Evolutionary conservation across 2,888 invertebrate genomes (phyloP), one percentile per base, ranked within the genome.

Genomic region (Danaus chrysippus): DNA sequence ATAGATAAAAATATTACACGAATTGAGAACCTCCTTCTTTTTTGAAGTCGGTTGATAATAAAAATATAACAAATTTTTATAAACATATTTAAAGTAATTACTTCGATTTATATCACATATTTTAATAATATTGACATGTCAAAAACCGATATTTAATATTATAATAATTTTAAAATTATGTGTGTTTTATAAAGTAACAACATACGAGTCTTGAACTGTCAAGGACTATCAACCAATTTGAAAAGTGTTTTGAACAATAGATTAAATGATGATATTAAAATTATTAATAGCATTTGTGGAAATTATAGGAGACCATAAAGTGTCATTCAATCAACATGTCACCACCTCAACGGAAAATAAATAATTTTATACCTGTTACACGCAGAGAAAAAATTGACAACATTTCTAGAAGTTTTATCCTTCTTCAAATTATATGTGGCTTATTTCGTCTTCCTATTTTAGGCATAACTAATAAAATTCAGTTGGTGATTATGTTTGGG

Each of bases 401-500:
- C 10, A 41, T 60, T n/a, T 62, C 62, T 1, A 64, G 64, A 49
- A n/a, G 56, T 1, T 70, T 68, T 23, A 67, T 73, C 9, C 41
- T 65, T 17, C 6, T 49, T 3, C 62, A 58, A 56, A 56, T 64
- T 8, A 6, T 67, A 8, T 23, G 68, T 10, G 73, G 73, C 9
- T 54, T 67, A 11, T 68, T 70, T 58, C 61, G 73, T 42, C n/a
- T 69, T 9, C 49, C 67, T 1, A 34, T 73, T 19, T 15, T 72
- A 8, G 57, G 65, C 1, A 57, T 61, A 17, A 49, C 62, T 3
- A 68, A 61, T 19, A 57, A 10, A 8, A 41, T 59, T 42, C 63
- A 42, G 6, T 49, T 60, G 8, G 12, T 67, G 11, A 10, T 65
- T 3, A 62, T 62, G 46, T 9, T 59, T 5, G 13, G 1, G 1